Evolutionary conservation across 1,140 invertebrate genomes (phyloP), one percentile per base, ranked within the genome.

Genomic region (Halesus radiatus): DNA sequence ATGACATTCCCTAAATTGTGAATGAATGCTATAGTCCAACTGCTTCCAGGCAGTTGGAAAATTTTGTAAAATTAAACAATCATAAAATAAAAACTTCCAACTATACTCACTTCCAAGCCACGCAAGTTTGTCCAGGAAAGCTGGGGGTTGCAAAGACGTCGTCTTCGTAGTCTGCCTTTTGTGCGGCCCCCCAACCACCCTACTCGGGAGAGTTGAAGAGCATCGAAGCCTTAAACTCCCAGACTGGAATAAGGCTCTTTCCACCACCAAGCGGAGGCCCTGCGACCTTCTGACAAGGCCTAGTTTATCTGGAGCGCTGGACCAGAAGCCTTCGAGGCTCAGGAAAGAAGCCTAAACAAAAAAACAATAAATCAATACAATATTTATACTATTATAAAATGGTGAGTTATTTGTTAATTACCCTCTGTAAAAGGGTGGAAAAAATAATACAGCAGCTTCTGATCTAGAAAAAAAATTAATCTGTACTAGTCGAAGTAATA

Each of bases 251-350:
- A 81, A 53, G 3, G 45, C 20, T 18, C 68, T 79, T 8, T 79
- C 72, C 15, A 79, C 82, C 22, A 32, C n/a, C n/a, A 83, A 56
- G 1, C 73, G 58, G 1, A 83, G 76, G 8, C 79, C 64, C 18
- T 80, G 37, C 0, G 76, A 58, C 22, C 52, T 66, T 23, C 56
- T 83, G 6, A 76, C 52, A n/a, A 83, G 56, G 3, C 82, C 82
- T n/a, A 52, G 78, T 1, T 58, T 18, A 26, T 81, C 79, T 7
- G 70, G 45, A 8, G 56, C 18, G 50, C 73, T 81, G 29, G 75
- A 76, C 82, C 82, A 83, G 23, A 76, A 76, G 5, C 82, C 82
- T n/a, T 81, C 79, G 18, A 83, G 8, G 45, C 75, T 78, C 22
- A 83, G 68, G 52, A 83, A 83, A 7, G 82, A 83, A 6, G 77